Percentiles rank a stretch among this genome's conserved stretches.
phyloP scores from a whole-genome alignment of 2,113 vertebrate species.

The Melanotaenia duboulayi region DNA sequence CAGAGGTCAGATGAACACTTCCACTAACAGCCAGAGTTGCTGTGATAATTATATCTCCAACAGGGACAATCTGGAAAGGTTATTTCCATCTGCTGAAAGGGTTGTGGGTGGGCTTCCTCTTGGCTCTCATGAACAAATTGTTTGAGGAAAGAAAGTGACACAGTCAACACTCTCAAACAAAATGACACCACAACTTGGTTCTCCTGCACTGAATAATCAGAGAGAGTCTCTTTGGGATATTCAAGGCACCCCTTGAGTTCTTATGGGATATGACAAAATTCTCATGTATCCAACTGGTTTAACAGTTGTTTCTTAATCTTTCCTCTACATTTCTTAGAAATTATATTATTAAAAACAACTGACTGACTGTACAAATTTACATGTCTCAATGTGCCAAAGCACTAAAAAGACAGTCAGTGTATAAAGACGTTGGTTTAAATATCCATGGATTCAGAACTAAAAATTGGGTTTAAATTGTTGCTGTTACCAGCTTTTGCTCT shows the following conservation, averaged over 20 bases:
- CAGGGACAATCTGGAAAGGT: constrained; percentile 68
- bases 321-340: not conserved
- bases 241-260: not conserved
- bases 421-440: too few species aligned
- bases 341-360: not conserved
- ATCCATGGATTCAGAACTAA: too few species aligned
- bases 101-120: constrained; percentile 56
- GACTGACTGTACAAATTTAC: not conserved
- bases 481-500: not conserved
- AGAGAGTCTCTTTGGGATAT: not conserved
- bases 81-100: constrained; percentile 68
- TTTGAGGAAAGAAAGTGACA: constrained; percentile 9
- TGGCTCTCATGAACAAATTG: constrained; percentile 12
- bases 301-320: not conserved
- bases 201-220: not conserved
- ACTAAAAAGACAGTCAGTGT: too few species aligned
- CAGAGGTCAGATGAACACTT: constrained; percentile 50
- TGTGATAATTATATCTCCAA: constrained; percentile 71
- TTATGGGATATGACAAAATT: not conserved
- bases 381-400: too few species aligned
- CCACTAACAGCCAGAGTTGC: constrained; percentile 52
- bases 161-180: not conserved
- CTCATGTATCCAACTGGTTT: not conserved
- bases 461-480: not conserved
- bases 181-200: not conserved